Base-by-base conservation (phyloP, 2,113 vertebrate species). In the Edolisoma coerulescens region DNA sequence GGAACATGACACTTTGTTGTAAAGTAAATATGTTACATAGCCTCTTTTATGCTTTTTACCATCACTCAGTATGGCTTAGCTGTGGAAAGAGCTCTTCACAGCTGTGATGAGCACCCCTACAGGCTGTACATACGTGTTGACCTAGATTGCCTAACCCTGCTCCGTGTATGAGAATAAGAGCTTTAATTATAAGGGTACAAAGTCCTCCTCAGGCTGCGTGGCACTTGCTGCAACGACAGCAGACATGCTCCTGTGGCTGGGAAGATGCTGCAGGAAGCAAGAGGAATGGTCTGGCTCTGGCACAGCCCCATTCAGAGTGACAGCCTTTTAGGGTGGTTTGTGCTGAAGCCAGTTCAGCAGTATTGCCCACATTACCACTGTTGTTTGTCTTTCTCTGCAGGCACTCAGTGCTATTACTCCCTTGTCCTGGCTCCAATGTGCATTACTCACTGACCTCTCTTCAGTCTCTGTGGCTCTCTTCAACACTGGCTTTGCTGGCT, bases 401-500 rank as follows among this genome's bases (percentile, higher is more conserved):
- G 82, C 63, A 73, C 24, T 89, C 0, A 0, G 13, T 59, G n/a
- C 28, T 92, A 54, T 84, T 92, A 71, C 74, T 95, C 59, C 68
- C 83, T 74, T 86, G 64, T 92, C 93, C 53, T 53, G 87, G 74
- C 47, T 95, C 91, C 91, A 95, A 54, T 27, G 49, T 0, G 6
- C 73, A 84, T 96, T 95, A 95, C 89, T 97, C 84, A 91, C 73
- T 89, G 80, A 93, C 81, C 84, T 95, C 74, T 75, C 87, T 89
- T 91, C 80, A 84, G 77, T 71, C 79, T 93, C 76, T 2, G 9
- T 54, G 65, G 27, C 39, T 90, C 33, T 47, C 39, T 92, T 87
- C 94, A 84, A 41, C 1, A 2, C 45, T 70, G 70, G 32, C 13
- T 65, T 71, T 1, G 0, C 49, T 68, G 28, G 68, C 80, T 91